Conservation (phyloP, 2,113 vertebrate species). For the Athene cunicularia region DNA sequence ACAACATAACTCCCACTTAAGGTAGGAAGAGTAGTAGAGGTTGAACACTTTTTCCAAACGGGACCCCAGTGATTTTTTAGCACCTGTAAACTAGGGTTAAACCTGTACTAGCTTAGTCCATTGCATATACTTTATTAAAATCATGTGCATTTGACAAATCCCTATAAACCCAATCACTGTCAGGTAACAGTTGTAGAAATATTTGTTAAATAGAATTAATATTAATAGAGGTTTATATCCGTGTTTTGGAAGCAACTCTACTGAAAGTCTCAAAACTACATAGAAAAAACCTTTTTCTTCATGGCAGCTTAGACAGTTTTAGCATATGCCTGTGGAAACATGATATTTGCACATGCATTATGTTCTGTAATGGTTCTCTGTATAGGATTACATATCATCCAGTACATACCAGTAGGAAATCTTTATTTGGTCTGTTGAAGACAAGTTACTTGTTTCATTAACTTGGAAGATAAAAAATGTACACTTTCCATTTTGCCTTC, state of each 20-base stretch:
- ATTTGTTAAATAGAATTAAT: background rate
- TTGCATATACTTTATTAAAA: background rate
- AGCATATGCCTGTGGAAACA: background rate
- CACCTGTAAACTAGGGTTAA: background rate
- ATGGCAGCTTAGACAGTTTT: background rate
- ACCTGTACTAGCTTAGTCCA: background rate
- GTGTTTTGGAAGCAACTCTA: background rate
- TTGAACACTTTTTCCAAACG: background rate
- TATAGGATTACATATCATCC: background rate
- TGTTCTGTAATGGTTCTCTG: background rate
- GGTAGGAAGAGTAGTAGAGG: background rate
- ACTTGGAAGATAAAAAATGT: background rate
- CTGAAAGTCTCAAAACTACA: background rate
- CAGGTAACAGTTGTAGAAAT: background rate
- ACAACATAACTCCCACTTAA: background rate
- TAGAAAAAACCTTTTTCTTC: background rate
- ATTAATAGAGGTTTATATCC: background rate
- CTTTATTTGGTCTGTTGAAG: background rate
- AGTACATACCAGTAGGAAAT: background rate
- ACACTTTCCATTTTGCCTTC: background rate
- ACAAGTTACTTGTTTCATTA: background rate
- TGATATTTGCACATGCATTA: background rate
- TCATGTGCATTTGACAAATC: background rate
- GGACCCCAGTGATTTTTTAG: background rate
- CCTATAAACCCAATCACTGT: background rate